These are phyloP conservation scores for Oncorhynchus mykiss DNA, from an alignment of 2,113 vertebrate species.

Conservation along the genomic window DNA sequence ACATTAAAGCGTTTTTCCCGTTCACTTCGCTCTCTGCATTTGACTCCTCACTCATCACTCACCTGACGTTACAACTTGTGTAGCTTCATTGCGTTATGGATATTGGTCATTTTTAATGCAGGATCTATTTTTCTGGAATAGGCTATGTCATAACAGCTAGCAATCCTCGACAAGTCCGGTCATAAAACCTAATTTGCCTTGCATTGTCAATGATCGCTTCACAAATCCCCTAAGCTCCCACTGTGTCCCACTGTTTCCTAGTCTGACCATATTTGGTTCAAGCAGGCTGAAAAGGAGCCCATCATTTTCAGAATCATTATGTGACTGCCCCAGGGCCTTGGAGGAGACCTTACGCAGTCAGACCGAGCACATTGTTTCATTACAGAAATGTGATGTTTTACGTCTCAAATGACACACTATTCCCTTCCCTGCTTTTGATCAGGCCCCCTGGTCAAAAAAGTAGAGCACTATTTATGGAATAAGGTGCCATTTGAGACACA, in stretches of 20 bases:
- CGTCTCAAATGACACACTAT: too few species aligned
- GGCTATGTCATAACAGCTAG: neutral
- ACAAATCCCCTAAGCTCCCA: too few species aligned
- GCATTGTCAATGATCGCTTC: neutral
- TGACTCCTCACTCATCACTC: too few species aligned
- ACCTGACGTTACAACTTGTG: neutral
- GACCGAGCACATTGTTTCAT: constrained; percentile 6
- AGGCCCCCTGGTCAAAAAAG: too few species aligned
- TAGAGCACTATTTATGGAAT: too few species aligned
- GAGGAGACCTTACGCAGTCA: neutral
- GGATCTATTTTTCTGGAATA: too few species aligned
- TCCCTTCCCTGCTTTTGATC: too few species aligned
- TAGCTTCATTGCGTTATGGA: neutral
- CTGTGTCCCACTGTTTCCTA: neutral
- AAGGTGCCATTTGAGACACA: too few species aligned
- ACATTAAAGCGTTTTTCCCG: too few species aligned
- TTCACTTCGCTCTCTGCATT: too few species aligned
- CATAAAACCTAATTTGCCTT: too few species aligned
- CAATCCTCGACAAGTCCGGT: neutral
- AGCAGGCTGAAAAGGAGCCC: neutral
- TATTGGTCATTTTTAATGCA: too few species aligned
- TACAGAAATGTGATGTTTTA: constrained; percentile 9
- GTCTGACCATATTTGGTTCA: neutral
- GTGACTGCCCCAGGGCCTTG: constrained; percentile 5
- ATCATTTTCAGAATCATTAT: constrained; percentile 31